Base-by-base conservation (phyloP, 2,797 vertebrate species). In the Clamator glandarius region DNA sequence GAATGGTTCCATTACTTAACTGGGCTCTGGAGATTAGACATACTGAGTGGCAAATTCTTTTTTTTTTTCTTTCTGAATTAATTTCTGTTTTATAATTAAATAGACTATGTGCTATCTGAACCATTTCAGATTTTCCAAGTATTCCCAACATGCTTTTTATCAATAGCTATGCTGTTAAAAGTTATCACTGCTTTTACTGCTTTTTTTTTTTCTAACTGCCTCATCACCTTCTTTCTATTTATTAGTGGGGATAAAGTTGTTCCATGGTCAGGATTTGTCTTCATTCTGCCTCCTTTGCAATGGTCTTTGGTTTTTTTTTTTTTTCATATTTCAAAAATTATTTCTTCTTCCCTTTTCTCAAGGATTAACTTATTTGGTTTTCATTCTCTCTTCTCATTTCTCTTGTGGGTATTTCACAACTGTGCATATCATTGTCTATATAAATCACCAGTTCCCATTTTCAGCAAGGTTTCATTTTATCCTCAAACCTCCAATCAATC, bases 101-200 rank as follows among this genome's bases (percentile, higher is more conserved):
- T 48, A 89, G 57, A 41, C 31, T 77, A 68, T 61, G 15, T 87
- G 46, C 61, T 91, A 59, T 84, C 52, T 78, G 46, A 95, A 81
- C 62, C 59, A 75, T 54, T 85, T 95, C 69, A 84, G 54, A 55
- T 84, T 92, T 94, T 64, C 44, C 41, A 79, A 73, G 69, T 94
- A 95, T 92, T 96, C 91, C 79, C 87, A 91, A 69, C 69, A 61
- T 58, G 11, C 55, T 57, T 95, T 95, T 88, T 93, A 91, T 90
- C 87, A 93, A 79, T 84, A 86, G 51, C 15, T 76, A 8, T 63
- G 42, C 59, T 96, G 31, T 84, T 42, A 76, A n/a, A 89, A 92
- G 51, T 89, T 90, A 94, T 84, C 46, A 62, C 26, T 78, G 48
- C 39, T 76, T 83, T 28, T 25, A 16, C 51, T 52, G 15, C 26